phyloP scores from a whole-genome alignment of 2,797 vertebrate species.

The Poeciliopsis gracilis region DNA sequence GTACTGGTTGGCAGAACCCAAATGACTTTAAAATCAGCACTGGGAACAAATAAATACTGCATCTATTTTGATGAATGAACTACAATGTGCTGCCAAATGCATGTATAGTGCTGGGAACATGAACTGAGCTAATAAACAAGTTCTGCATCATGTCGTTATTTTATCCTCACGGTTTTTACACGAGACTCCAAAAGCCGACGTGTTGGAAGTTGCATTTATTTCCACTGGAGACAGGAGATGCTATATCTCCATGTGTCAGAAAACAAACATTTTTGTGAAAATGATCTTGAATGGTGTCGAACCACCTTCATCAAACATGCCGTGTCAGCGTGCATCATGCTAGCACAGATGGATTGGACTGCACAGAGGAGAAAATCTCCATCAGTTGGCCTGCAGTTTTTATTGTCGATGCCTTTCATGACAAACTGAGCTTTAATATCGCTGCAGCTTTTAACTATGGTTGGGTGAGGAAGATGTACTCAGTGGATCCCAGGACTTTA shows the following conservation, averaged over 20 bases:
- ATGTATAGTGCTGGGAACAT: constrained; percentile 1
- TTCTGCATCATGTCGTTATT: background rate
- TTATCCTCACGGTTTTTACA: background rate
- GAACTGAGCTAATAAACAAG: background rate
- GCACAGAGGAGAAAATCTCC: background rate
- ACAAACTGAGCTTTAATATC: background rate
- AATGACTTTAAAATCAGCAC: background rate
- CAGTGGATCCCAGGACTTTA: background rate
- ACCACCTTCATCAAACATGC: background rate
- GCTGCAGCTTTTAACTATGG: background rate
- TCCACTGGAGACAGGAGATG: background rate
- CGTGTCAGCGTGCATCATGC: background rate
- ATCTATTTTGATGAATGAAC: background rate
- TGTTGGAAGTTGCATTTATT: background rate
- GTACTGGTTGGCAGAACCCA: background rate
- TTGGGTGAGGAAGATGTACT: background rate
- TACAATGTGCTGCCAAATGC: background rate
- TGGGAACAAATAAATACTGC: background rate
- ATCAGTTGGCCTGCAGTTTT: background rate
- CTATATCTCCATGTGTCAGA: background rate
- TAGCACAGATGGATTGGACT: background rate
- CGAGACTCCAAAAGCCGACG: background rate
- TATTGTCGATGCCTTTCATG: background rate
- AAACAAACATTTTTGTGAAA: background rate
- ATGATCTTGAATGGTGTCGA: background rate